Base-by-base conservation (phyloP, 2,797 vertebrate species). In the Liasis olivaceus region DNA sequence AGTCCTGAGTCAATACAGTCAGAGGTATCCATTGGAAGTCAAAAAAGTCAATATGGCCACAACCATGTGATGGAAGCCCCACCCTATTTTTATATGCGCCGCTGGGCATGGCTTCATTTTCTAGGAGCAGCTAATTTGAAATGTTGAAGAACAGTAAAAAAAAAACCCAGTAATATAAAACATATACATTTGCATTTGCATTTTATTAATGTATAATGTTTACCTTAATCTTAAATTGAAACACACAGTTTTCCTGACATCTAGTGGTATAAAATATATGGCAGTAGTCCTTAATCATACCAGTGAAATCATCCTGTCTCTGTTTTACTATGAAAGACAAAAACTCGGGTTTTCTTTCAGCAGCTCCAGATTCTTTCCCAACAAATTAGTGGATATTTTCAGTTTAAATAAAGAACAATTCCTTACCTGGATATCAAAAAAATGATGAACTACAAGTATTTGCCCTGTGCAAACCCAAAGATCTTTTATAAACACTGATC, bases 191-290 rank as follows among this genome's bases (percentile, higher is more conserved):
- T 56, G 11, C 64, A 69, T 89, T 69, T 56, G 12, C 64, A 22
- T 89, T 69, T 20, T 42, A 94, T 90, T 58, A 95, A 88, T 15
- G 47, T 36, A 17, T 4, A 85, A 54, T 36, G 0, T 42, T 17
- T 0, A 2, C 0, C 11, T 0, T 22, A 0, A 4, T 47, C 36
- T 86, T 7, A 8, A 8, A n/a, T 17, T 77, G 85, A 96, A 90
- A 5, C 60, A 1, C 11, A 93, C 81, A 93, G 87, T 91, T 97
- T 94, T 95, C 62, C 96, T 98, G 98, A 95, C 97, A 97, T 94
- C 98, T 98, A 97, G 97, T 94, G 98, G 96, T 60, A 6, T 2
- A 0, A 69, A 69, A 69, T 69, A 69, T 69, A 15, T 69, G 66
- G 69, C 36, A 42, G 31, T 42, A 22, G 7, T 42, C 17, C 17